Conservation (phyloP, 2,797 vertebrate species). For the Sebastes glaucus region DNA sequence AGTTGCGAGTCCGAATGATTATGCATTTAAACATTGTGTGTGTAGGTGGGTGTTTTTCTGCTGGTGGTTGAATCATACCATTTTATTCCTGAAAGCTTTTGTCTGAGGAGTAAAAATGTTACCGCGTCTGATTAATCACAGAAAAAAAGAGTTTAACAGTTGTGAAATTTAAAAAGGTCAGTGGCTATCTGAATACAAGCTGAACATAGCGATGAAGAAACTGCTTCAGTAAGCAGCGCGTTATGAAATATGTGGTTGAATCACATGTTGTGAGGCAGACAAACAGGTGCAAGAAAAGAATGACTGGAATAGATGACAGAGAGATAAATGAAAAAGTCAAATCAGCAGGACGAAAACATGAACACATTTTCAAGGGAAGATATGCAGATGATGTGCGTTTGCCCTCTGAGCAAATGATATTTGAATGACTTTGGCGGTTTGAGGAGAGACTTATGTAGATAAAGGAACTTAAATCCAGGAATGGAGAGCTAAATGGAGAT, state of each 20-base stretch:
- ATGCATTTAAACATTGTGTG: not conserved
- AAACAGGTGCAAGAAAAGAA: not conserved
- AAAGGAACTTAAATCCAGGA: constrained; percentile 39
- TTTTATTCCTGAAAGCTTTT: not conserved
- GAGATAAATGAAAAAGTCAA: not conserved
- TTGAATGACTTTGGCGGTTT: constrained; percentile 19
- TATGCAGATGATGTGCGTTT: not conserved
- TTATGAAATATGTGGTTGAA: not conserved
- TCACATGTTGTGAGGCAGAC: not conserved
- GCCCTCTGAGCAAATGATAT: not conserved
- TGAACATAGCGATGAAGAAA: not conserved
- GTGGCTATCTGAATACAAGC: not conserved
- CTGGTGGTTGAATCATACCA: not conserved
- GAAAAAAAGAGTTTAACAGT: not conserved
- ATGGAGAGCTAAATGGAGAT: constrained; percentile 19
- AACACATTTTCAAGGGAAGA: not conserved
- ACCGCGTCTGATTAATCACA: not conserved
- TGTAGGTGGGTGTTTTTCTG: too few species aligned
- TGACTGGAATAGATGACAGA: not conserved
- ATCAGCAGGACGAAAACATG: not conserved
- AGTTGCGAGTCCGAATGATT: not conserved
- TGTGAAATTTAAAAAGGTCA: not conserved
- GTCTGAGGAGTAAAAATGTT: not conserved
- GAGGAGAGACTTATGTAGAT: constrained; percentile 29
- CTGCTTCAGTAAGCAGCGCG: not conserved